Conservation (phyloP, 2,797 vertebrate species). For the Ciconia nigra region DNA sequence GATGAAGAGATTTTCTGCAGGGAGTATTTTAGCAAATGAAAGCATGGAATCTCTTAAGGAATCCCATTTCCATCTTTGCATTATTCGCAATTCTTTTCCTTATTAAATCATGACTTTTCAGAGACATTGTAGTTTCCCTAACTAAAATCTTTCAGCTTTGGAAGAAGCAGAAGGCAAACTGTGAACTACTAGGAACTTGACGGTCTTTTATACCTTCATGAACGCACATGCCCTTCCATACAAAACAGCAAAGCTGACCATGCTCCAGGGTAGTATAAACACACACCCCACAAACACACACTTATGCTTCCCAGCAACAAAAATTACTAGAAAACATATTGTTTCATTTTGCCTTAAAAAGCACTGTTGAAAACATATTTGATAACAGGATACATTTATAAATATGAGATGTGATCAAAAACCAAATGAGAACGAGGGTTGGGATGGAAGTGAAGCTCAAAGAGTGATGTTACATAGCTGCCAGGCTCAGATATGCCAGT, state of each 20-base stretch:
- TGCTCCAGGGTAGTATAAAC: background rate
- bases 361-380: background rate
- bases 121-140: background rate
- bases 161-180: background rate
- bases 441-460: slow-evolving; percentile 49
- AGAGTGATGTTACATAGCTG: slow-evolving; percentile 27
- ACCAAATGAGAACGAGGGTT: slow-evolving; percentile 25
- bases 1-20: background rate
- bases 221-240: background rate
- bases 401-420: slow-evolving; percentile 39
- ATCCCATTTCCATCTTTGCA: background rate
- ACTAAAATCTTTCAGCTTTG: background rate
- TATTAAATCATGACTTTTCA: background rate
- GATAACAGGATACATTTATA: slow-evolving; percentile 19
- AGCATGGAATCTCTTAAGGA: background rate
- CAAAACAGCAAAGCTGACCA: background rate
- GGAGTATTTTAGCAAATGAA: background rate
- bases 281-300: background rate
- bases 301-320: background rate
- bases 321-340: background rate
- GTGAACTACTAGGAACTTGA: background rate
- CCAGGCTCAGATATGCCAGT: slow-evolving; percentile 48
- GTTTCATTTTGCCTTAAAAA: background rate
- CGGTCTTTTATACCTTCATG: background rate
- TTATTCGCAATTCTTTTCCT: slow-evolving; percentile 15